Evolutionary conservation across 2,113 vertebrate species (phyloP).

Genomic region (Myrmecophaga tridactyla): DNA sequence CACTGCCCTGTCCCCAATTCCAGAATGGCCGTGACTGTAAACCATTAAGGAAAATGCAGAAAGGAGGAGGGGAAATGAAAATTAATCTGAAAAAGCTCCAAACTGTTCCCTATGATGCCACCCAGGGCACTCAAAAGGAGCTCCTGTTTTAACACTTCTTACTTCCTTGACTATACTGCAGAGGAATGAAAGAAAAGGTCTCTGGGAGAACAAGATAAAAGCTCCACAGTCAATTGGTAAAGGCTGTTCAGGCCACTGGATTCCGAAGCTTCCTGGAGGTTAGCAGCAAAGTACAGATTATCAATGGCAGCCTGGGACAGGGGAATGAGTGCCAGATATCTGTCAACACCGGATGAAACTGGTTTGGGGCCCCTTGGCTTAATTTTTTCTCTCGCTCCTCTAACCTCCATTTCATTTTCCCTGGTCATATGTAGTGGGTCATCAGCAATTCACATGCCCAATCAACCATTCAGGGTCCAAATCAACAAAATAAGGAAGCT

Average conservation of each 20-base stretch:
- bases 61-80: not conserved
- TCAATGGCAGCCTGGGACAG: not conserved
- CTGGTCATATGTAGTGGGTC: not conserved
- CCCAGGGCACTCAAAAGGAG: not conserved
- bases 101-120: not conserved
- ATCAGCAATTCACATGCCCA: not conserved
- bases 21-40: not conserved
- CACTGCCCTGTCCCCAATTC: not conserved
- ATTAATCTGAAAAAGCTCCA: not conserved
- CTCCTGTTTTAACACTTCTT: not conserved
- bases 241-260: not conserved
- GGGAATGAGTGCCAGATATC: not conserved
- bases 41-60: not conserved
- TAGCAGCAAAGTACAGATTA: not conserved
- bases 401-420: not conserved
- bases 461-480: not conserved
- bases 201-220: not conserved
- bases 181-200: not conserved
- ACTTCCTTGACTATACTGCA: not conserved
- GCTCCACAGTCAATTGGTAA: not conserved
- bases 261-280: not conserved
- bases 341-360: not conserved
- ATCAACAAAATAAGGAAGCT: slow-evolving; percentile 5
- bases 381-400: not conserved
- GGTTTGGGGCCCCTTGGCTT: not conserved